phyloP scores from a whole-genome alignment of 2,797 vertebrate genomes.

The Malurus leucopterus region DNA sequence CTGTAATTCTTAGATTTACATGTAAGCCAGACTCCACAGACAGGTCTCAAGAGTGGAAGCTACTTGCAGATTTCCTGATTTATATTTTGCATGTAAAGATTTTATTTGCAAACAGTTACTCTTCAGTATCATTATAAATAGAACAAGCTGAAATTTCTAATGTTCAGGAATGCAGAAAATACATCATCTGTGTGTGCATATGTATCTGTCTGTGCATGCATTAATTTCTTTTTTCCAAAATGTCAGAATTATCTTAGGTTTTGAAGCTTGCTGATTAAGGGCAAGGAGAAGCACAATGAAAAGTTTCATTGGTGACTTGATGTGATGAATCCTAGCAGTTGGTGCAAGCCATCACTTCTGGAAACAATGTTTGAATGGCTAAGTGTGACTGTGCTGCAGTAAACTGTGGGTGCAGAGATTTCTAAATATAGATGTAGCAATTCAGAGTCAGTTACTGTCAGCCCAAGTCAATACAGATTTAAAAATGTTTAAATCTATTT shows the following conservation, averaged over 20 bases:
- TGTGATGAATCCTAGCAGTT: background rate
- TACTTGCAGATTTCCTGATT: background rate
- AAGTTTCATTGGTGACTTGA: background rate
- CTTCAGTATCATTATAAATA: background rate
- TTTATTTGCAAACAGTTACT: background rate
- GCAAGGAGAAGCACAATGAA: background rate
- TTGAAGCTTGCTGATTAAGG: background rate
- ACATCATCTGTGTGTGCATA: background rate
- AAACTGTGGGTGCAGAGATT: background rate
- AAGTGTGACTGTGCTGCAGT: background rate
- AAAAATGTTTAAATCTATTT: constrained; percentile 5
- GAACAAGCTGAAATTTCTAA: background rate
- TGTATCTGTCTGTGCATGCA: background rate
- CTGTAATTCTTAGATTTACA: background rate
- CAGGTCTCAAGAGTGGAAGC: background rate
- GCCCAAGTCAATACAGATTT: constrained; percentile 8
- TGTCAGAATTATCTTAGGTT: background rate
- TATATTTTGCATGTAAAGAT: background rate
- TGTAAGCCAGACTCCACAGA: background rate
- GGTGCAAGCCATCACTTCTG: background rate
- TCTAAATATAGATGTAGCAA: constrained; percentile 29
- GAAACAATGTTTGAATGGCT: background rate
- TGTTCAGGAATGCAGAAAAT: background rate
- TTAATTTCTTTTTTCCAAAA: background rate
- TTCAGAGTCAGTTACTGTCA: background rate